Evolutionary conservation across 2,888 invertebrate species (phyloP), one percentile per base, ranked within the genome.

Genomic region (Pseudococcus jackbeardsleyi): DNA sequence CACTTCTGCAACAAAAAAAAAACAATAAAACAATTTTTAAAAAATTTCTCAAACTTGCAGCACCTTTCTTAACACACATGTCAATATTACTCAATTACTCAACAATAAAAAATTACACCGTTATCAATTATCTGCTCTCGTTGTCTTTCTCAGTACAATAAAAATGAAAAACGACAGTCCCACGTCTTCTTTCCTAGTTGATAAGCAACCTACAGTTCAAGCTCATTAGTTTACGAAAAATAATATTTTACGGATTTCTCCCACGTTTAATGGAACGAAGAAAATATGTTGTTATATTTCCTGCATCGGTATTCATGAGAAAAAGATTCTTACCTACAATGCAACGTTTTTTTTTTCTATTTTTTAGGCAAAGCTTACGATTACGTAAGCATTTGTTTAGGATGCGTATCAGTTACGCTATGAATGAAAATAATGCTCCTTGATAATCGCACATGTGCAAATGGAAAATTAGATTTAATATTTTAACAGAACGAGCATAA

Each of bases 351-450:
- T 46, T 46, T 7, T 5, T 5, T 26, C 11, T 12, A n/a, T n/a
- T n/a, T 12, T 72, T 11, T 77, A 77, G 77, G 77, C 39, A 77
- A 77, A 77, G 26, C 22, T 77, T 39, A 77, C 5, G 39, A 39
- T 77, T 77, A 39, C 77, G 77, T 39, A 77, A 77, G 6, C 77
- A 26, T 77, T 77, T 77, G 77, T 50, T 50, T 50, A 50, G 39
- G 39, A 77, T 39, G 77, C 77, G 77, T 77, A 77, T 77, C 77
- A 77, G 77, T 77, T 77, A 77, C 39, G 77, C 77, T 17, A 39
- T 39, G 39, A 77, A 77, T 77, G 19, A 77, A 33, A 77, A 77
- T 77, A 77, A 22, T 26, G 7, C 17, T 39, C 39, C 39, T 39
- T 39, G 50, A 50, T 77, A 26, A 77, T 39, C 33, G 17, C 77